Conservation (phyloP, 2,113 vertebrate genomes). For the Ramphastos sulfuratus region DNA sequence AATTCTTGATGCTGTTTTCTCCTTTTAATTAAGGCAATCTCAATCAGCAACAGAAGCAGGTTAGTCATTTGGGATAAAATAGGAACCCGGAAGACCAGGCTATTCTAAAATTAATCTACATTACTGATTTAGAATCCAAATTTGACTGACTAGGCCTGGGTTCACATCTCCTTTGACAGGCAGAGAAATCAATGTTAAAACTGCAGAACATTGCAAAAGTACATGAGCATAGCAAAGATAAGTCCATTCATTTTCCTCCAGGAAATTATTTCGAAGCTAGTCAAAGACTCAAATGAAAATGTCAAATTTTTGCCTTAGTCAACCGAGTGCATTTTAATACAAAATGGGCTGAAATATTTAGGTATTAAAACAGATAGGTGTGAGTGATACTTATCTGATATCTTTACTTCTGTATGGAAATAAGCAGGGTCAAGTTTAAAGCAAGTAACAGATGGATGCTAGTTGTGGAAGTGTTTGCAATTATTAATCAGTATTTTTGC, state of each 20-base stretch:
- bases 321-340: neutral
- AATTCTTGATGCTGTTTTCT: neutral
- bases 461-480: neutral
- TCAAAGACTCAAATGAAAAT: neutral
- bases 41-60: neutral
- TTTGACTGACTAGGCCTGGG: neutral
- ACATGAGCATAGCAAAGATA: neutral
- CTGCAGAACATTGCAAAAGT: neutral
- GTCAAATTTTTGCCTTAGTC: accelerated
- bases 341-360: neutral
- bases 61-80: neutral
- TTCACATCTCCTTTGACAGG: neutral
- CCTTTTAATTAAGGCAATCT: neutral
- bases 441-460: neutral
- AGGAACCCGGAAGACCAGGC: neutral
- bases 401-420: neutral
- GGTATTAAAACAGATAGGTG: accelerated
- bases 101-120: neutral
- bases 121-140: neutral
- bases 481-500: neutral
- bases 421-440: neutral
- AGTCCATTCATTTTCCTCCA: neutral
- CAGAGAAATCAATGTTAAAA: neutral
- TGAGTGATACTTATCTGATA: neutral
- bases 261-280: neutral